phyloP scores from a whole-genome alignment of 1,140 invertebrate genomes.

The Tetramorium parvispinum region DNA sequence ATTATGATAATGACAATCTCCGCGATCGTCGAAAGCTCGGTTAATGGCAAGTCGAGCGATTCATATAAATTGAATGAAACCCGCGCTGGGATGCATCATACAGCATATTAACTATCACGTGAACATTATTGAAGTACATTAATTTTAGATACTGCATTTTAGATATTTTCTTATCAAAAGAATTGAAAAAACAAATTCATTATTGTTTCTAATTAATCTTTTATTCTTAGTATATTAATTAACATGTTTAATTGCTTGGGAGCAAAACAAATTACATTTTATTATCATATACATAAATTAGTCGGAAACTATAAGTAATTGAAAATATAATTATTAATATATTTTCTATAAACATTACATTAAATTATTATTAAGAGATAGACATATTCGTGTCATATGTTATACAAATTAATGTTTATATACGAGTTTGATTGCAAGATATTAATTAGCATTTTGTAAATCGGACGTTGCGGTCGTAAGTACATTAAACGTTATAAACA shows the following conservation, averaged over 20 bases:
- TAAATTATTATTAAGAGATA: neutral
- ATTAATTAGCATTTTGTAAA: constrained; percentile 30
- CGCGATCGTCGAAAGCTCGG: constrained; percentile 59
- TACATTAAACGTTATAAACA: neutral
- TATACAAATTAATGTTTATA: neutral
- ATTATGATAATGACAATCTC: constrained; percentile 71
- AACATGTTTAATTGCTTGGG: neutral
- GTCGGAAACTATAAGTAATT: neutral
- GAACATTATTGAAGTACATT: neutral
- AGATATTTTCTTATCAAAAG: neutral
- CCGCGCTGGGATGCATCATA: neutral
- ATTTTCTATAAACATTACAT: neutral
- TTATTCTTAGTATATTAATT: neutral
- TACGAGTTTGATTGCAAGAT: neutral
- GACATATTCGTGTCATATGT: neutral
- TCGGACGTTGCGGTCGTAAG: neutral
- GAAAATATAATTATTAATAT: neutral
- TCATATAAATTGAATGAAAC: constrained; percentile 65
- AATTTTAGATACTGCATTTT: neutral
- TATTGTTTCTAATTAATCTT: neutral
- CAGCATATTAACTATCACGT: neutral
- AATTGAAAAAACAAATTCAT: neutral
- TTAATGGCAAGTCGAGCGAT: constrained; percentile 65
- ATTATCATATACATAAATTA: neutral
- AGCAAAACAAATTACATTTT: neutral